Conservation (phyloP, 2,113 vertebrate species). For the human (Homo sapiens) region GRCh38 chr7:87150501-87151000, state of each 20-base stretch:
- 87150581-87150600: not conserved
- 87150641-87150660: not conserved
- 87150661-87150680: not conserved
- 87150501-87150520: conserved; percentile 23
- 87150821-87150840: not conserved
- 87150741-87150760: conserved; percentile 6
- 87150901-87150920: not conserved
- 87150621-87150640: conserved; percentile 23
- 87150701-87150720: not conserved
- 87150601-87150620: not conserved
- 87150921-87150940: not conserved
- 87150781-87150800: not conserved
- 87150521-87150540: conserved; percentile 34
- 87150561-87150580: not conserved
- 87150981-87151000: conserved; percentile 13
- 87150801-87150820: not conserved
- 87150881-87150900: conserved; percentile 23
- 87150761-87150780: not conserved
- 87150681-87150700: not conserved
- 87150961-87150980: not conserved
- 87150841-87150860: not conserved
- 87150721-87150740: conserved; percentile 10
- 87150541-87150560: conserved; percentile 5
- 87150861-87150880: not conserved
- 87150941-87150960: not conserved